Conservation (phyloP, 2,888 invertebrate genomes). For the Melinaea marsaeus region DNA sequence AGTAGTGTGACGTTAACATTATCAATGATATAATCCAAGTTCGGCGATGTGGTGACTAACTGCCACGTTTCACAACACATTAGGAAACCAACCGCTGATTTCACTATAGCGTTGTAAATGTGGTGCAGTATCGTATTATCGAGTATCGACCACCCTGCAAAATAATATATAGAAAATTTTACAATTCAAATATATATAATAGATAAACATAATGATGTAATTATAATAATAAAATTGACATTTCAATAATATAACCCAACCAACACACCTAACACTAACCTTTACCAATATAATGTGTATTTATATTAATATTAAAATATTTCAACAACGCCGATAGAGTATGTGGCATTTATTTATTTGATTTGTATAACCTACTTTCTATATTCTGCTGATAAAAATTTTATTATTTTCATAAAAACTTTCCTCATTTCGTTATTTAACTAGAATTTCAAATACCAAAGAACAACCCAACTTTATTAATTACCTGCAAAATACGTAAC, state of each 20-base stretch:
- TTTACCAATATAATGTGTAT: no score
- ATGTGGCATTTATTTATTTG: no score
- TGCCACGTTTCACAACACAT: conserved; percentile 51
- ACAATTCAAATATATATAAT: neutral
- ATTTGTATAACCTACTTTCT: no score
- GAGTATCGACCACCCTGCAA: conserved; percentile 32
- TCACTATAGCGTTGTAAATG: conserved; percentile 48
- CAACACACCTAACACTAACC: no score
- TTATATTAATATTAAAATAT: no score
- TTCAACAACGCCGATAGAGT: no score
- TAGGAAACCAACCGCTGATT: conserved; percentile 42
- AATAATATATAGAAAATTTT: neutral
- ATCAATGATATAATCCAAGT: conserved; percentile 48
- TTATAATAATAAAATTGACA: no score
- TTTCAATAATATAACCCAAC: no score
- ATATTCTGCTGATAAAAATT: no score
- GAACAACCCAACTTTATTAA: neutral
- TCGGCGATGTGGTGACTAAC: conserved; percentile 40
- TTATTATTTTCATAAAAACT: no score
- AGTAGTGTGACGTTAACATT: conserved; percentile 49
- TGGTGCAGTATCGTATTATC: conserved; percentile 44
- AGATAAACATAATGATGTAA: no score
- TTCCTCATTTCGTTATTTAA: neutral
- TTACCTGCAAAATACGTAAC: conserved; percentile 58
- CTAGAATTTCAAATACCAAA: neutral